phyloP scores from a whole-genome alignment of 2,797 vertebrate species.

The Tapirus indicus region DNA sequence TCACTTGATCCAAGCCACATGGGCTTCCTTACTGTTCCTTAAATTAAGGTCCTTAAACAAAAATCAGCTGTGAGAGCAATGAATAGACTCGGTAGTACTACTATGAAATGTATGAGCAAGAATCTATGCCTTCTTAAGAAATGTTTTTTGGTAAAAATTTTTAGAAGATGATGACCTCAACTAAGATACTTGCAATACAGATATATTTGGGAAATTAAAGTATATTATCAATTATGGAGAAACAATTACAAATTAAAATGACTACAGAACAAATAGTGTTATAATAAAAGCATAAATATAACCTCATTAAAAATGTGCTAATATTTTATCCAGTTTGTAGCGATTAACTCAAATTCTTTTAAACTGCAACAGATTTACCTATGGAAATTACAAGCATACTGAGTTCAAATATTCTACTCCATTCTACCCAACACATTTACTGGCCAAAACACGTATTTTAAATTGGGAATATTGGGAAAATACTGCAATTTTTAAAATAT shows the following conservation, averaged over 20 bases:
- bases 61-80: not conserved
- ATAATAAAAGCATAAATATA: conserved; percentile 61
- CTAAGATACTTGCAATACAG: conserved; percentile 12
- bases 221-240: not conserved
- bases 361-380: conserved; percentile 25
- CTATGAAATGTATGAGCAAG: not conserved
- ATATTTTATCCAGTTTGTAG: conserved; percentile 23
- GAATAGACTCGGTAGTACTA: not conserved
- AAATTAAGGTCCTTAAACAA: not conserved
- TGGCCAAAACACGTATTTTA: not conserved
- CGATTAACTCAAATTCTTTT: conserved; percentile 52
- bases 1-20: not conserved
- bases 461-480: not conserved
- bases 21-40: not conserved
- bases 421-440: not conserved
- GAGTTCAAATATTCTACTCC: conserved; percentile 16
- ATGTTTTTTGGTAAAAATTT: conserved; percentile 8
- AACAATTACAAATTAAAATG: conserved; percentile 55
- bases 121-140: conserved; percentile 40
- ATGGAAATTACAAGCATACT: not conserved
- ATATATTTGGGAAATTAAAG: conserved; percentile 53
- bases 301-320: conserved; percentile 45
- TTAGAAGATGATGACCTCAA: conserved; percentile 26
- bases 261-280: conserved; percentile 2
- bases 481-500: not conserved